Base-by-base conservation (phyloP, 2,888 invertebrate species). In the Ophioninae sp. region DNA sequence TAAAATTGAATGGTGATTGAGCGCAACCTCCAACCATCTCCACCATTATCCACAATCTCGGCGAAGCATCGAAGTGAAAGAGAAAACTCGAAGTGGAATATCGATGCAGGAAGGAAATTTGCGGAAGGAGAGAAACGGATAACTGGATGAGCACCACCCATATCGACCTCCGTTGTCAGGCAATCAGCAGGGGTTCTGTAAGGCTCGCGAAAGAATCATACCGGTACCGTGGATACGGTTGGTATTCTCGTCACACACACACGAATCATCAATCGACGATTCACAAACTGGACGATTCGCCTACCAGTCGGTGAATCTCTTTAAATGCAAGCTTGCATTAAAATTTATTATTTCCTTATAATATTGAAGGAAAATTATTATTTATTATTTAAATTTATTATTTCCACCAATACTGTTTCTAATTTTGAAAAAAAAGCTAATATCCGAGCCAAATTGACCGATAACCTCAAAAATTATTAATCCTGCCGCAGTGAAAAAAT, bases 91-190 rank as follows among this genome's bases (percentile, higher is more conserved):
- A 56, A 58, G 37, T 39, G 51, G 10, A 37, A 79, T 37, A 76
- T 79, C 44, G 74, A 79, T 79, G 76, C 59, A 76, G 58, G 76
- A 72, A 79, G 56, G 72, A 64, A 61, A 64, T 78, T 39, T 23
- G 44, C 58, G 22, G 39, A 76, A 82, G 41, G 76, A 85, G 83
- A 76, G 77, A 71, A 85, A 83, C 79, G 69, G 86, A 85, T 83
- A 84, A 85, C 85, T 84, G 82, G 82, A 79, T 68, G 77, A 83
- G 82, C 69, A 79, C 90, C 90, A 89, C 90, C 90, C 90, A 84
- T 86, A 87, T 88, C 81, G 85, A 71, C 83, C 85, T 88, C 86
- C 85, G 91, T 91, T 88, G 90, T 91, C 89, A 89, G 85, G 91
- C 88, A 89, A 90, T 89, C 86, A 86, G 84, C 85, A 83, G 67